Base-by-base conservation (phyloP, 2,888 invertebrate genomes). In the Schrankia costaestrigalis region DNA sequence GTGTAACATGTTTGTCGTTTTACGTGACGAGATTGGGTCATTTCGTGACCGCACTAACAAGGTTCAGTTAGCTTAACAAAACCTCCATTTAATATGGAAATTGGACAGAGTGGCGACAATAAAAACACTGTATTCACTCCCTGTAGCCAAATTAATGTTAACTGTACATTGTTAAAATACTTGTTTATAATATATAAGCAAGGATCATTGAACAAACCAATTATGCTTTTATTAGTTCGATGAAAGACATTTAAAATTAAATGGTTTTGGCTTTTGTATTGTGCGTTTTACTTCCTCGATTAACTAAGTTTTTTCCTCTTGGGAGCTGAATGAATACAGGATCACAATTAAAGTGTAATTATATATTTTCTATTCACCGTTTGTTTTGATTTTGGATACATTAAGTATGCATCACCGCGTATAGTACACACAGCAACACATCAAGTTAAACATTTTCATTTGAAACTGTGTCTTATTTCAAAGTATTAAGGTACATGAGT, bases 201-300 rank as follows among this genome's bases (percentile, higher is more conserved):
- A 51, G 58, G 41, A 36, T 60, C 75, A 72, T 75, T 75, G 62
- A 67, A 52, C 69, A 69, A 63, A 41, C 55, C 55, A 63, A 76
- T 73, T 56, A 62, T 52, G 41, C 34, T 39, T 48, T 30, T 35
- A 46, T 53, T 41, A 37, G 38, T 50, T 31, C 38, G 14, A 31
- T 28, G 30, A 34, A 53, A 41, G 43, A 56, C 47, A 33, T 31
- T 1, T 11, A 22, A 17, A n/a, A n/a, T n/a, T n/a, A n/a, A n/a
- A n/a, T n/a, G n/a, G n/a, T n/a, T n/a, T n/a, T n/a, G n/a, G n/a
- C n/a, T n/a, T n/a, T n/a, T n/a, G n/a, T 33, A 26, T 23, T 27
- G 7, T 7, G 21, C 1, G 26, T 56, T 47, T 47, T 26, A 36
- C 39, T 39, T 51, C 52, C 56, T 47, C 32, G n/a, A n/a, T n/a